Evolutionary conservation across 1,140 invertebrate species (phyloP), one percentile per base, ranked within the genome.

Genomic region (Wasmannia auropunctata): DNA sequence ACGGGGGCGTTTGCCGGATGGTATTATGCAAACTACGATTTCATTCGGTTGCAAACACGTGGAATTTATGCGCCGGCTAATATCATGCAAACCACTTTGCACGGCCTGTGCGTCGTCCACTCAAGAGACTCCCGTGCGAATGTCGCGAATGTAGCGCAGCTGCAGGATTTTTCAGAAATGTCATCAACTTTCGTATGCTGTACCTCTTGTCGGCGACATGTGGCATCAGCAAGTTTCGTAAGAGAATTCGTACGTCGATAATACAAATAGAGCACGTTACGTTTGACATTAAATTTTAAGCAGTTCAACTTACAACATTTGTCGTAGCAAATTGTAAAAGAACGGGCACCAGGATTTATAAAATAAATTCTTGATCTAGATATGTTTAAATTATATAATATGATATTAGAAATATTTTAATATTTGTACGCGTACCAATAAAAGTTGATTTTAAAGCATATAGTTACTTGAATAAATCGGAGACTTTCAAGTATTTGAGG

Each of bases 21-120:
- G 51, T 58, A 74, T 83, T 83, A 83, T 60, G 67, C 79, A 83
- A 83, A 83, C 37, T 83, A 60, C 56, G 67, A 74, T 83, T 83
- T 83, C 79, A 83, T 83, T 83, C 67, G 40, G 67, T 83, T 83
- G 79, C 79, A 72, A 83, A 83, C 79, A 83, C 79, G 65, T 58
- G 79, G 63, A 83, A 60, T 83, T 83, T 83, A 83, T 83, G 79
- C 67, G 67, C 67, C 40, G n/a, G 28, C 67, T 83, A 83, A 83
- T 83, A 83, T 70, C 79, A 81, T 83, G 67, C 79, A 83, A 74
- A 60, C 79, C 79, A 56, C 65, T 72, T 77, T 43, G 37, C 65
- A 58, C 67, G 28, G 49, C 65, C 49, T 54, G 67, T 56, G 37
- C 51, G 51, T 54, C 49, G 79, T 81, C 65, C 79, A 58, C 79